phyloP scores from a whole-genome alignment of 2,113 vertebrate species.

The Zootoca vivipara region DNA sequence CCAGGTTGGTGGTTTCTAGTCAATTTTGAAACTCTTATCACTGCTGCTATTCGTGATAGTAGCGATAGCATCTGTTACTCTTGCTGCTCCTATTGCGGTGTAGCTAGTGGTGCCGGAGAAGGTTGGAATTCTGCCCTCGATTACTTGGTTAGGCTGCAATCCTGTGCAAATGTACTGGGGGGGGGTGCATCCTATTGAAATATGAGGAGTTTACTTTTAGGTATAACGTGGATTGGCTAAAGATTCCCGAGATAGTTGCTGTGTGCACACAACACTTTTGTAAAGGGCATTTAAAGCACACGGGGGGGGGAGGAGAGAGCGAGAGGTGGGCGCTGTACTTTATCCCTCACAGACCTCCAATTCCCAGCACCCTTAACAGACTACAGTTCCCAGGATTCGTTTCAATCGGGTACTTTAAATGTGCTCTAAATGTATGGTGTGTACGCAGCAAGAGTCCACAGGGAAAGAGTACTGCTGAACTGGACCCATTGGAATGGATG shows the following conservation, averaged over 20 bases:
- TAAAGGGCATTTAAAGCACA: no score
- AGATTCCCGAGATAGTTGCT: neutral
- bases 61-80: neutral
- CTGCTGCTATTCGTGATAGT: neutral
- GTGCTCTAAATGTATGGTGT: no score
- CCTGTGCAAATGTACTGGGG: neutral
- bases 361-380: neutral
- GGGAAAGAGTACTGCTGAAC: no score
- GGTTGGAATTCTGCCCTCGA: neutral
- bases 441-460: no score
- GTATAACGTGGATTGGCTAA: no score
- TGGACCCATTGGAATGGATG: neutral
- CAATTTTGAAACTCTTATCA: neutral
- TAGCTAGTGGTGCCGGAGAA: no score
- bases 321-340: no score
- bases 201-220: neutral
- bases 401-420: neutral
- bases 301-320: accelerated
- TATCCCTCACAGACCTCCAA: neutral
- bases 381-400: neutral
- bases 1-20: neutral
- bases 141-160: neutral
- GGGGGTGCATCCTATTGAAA: neutral
- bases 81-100: neutral
- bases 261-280: no score